Conservation (phyloP, 2,113 vertebrate genomes). For the Opisthocomus hoazin region DNA sequence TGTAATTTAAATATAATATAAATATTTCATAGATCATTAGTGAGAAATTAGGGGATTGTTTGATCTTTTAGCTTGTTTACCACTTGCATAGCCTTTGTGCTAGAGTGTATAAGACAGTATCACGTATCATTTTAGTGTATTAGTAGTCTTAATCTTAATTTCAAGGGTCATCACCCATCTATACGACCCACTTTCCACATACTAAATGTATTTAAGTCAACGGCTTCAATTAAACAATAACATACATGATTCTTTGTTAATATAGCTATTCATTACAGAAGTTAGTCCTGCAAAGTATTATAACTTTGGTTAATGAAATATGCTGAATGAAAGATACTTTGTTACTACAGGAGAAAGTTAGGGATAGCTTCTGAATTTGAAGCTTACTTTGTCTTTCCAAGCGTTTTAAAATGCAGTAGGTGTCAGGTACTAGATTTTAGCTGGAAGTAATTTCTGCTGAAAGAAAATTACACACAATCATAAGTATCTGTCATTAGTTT, state of each 20-base stretch:
- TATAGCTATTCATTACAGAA: neutral
- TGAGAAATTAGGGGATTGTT: neutral
- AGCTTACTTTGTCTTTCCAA: neutral
- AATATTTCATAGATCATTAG: neutral
- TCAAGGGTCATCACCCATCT: slow-evolving; percentile 46
- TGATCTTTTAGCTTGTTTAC: neutral
- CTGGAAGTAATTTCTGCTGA: neutral
- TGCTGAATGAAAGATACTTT: neutral
- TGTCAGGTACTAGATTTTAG: neutral
- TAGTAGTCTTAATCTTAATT: slow-evolving; percentile 61
- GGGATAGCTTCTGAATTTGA: neutral
- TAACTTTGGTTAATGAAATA: neutral
- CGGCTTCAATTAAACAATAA: neutral
- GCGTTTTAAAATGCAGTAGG: neutral
- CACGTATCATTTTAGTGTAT: slow-evolving; percentile 11
- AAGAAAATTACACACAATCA: neutral
- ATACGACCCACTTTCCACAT: neutral
- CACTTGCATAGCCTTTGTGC: neutral
- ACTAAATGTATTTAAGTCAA: neutral
- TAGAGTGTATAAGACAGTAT: neutral
- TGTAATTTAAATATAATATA: neutral
- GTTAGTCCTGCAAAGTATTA: neutral
- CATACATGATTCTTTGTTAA: neutral
- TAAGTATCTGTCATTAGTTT: neutral
- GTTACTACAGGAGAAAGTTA: neutral